phyloP scores from a whole-genome alignment of 2,113 vertebrate genomes.

The Prionailurus viverrinus region DNA sequence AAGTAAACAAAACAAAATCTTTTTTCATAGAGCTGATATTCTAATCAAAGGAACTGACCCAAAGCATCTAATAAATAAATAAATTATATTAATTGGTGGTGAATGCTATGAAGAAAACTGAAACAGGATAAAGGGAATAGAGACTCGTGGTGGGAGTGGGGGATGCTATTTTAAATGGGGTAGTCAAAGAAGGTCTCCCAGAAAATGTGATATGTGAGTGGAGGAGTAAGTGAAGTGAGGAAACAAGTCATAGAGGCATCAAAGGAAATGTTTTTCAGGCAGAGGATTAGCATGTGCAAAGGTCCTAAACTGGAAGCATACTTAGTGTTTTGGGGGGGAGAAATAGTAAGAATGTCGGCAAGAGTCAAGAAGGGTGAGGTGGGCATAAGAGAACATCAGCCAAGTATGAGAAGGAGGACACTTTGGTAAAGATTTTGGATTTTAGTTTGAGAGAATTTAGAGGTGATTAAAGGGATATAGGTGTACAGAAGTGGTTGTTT shows the following conservation, averaged over 20 bases:
- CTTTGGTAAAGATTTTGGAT: background rate
- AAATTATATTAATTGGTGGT: background rate
- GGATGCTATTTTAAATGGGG: background rate
- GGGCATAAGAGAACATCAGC: background rate
- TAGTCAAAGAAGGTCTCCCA: background rate
- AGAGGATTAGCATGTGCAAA: background rate
- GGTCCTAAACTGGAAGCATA: background rate
- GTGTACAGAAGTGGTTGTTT: background rate
- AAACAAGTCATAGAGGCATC: background rate
- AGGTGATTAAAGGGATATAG: background rate
- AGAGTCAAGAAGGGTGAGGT: background rate
- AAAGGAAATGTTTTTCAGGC: background rate
- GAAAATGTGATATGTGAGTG: background rate
- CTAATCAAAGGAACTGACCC: background rate
- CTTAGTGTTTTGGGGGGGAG: background rate
- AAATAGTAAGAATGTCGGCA: background rate
- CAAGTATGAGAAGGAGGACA: background rate
- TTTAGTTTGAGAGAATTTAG: background rate
- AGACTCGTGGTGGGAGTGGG: background rate
- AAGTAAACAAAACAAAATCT: background rate
- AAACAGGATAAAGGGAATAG: background rate
- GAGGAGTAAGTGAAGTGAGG: background rate
- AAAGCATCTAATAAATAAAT: background rate
- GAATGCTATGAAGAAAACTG: background rate
- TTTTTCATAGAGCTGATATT: background rate